Evolutionary conservation across 2,888 invertebrate genomes (phyloP).

Genomic region (Hyles lineata): DNA sequence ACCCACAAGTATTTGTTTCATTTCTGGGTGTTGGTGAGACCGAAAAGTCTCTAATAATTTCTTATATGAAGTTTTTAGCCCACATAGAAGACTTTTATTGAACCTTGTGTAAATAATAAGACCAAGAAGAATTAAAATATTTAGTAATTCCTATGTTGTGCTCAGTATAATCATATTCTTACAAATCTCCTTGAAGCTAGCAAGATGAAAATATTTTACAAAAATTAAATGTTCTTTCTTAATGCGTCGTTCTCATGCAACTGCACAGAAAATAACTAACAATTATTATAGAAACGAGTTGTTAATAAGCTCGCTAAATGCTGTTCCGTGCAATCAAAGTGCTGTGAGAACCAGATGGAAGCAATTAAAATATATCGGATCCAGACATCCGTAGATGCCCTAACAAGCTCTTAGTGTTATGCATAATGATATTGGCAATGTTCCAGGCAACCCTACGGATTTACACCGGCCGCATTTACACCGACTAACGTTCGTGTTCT

Average conservation of each 20-base stretch:
- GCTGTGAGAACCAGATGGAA: neutral
- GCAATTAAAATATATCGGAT: conserved; percentile 19
- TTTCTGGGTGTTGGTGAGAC: too few species aligned
- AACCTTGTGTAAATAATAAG: too few species aligned
- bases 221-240: neutral
- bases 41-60: too few species aligned
- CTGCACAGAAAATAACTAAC: neutral
- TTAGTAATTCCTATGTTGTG: too few species aligned
- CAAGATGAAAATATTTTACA: too few species aligned
- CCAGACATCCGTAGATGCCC: neutral
- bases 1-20: too few species aligned
- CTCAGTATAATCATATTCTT: too few species aligned
- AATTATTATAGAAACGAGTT: neutral
- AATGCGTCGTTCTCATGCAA: neutral
- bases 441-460: neutral
- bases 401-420: conserved; percentile 21
- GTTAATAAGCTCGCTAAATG: neutral
- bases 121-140: too few species aligned
- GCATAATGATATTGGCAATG: conserved; percentile 9
- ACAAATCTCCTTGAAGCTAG: too few species aligned
- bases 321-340: neutral
- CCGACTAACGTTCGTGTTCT: conserved; percentile 1
- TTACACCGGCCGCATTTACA: conserved; percentile 5
- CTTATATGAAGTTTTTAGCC: too few species aligned
- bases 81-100: too few species aligned